phyloP scores from a whole-genome alignment of 2,888 invertebrate species.

The Suillia variegata region DNA sequence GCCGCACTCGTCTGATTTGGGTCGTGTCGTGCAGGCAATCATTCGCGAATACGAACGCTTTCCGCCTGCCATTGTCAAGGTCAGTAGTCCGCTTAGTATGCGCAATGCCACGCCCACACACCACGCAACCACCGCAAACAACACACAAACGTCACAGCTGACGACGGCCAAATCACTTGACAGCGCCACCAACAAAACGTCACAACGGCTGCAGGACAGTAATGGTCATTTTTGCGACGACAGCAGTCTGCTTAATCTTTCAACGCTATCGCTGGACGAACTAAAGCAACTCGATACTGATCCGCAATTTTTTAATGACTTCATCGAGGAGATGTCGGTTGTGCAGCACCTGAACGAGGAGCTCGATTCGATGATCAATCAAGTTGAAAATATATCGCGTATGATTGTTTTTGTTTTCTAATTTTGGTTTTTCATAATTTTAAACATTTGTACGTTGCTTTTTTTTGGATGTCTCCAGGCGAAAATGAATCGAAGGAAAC shows the following conservation, averaged over 20 bases:
- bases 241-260: conserved; percentile 58
- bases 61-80: conserved; percentile 55
- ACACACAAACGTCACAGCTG: conserved; percentile 15
- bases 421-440: background rate
- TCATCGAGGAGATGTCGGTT: conserved; percentile 72
- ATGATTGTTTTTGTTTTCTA: conserved; percentile 36
- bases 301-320: conserved; percentile 74
- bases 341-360: conserved; percentile 71
- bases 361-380: conserved; percentile 73
- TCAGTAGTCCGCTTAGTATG: conserved; percentile 23
- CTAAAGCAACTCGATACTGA: conserved; percentile 73
- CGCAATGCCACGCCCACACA: conserved; percentile 26
- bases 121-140: conserved; percentile 8
- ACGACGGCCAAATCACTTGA: conserved; percentile 35
- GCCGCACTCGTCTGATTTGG: conserved; percentile 78
- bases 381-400: conserved; percentile 74
- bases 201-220: too few relatives aligned
- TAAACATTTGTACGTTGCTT: background rate
- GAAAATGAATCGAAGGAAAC: conserved; percentile 69
- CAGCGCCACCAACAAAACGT: conserved; percentile 28
- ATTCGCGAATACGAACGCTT: conserved; percentile 77
- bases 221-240: too few relatives aligned
- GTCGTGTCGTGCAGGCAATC: conserved; percentile 80
- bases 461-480: conserved; percentile 57
- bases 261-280: conserved; percentile 65